Base-by-base conservation (phyloP, 1,140 invertebrate species). In the Chymomyza costata region DNA sequence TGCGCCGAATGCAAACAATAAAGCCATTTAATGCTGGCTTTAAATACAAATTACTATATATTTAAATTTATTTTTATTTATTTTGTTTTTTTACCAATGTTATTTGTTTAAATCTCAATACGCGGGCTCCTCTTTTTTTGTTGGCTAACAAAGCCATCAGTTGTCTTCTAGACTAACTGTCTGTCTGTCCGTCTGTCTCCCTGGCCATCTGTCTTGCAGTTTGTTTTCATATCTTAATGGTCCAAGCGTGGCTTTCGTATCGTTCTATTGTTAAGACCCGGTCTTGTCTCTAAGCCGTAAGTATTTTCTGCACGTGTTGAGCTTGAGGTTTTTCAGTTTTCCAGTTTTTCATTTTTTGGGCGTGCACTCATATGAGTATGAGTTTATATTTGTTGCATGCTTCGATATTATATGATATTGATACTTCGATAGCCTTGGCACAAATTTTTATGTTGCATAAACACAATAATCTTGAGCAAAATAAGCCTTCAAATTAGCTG, bases 21-120 rank as follows among this genome's bases (percentile, higher is more conserved):
- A 80, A 80, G 62, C 73, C 63, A 64, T 78, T 71, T 63, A 47
- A n/a, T 37, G 60, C n/a, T n/a, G n/a, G n/a, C 71, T 71, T 67
- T 80, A 78, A 74, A 76, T 76, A 65, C 66, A 69, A 57, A 66
- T 58, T 63, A 49, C 38, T 38, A 65, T 70, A 63, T 71, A 58
- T 65, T 48, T 76, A 59, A 38, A 44, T 56, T 64, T 54, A 47
- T 56, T 44, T n/a, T n/a, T 43, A 45, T 60, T 52, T 6, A 55
- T 50, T 54, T 51, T 56, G 8, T 25, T 25, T 51, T 56, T 5
- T 25, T 25, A 3, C 3, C 31, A 53, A 70, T 48, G 28, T 50
- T 47, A 57, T 74, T 69, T 57, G 48, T 45, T 52, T 49, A 57
- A 55, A 30, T 69, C 66, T n/a, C n/a, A n/a, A n/a, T n/a, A n/a